phyloP scores from a whole-genome alignment of 2,888 invertebrate genomes.

The Mythimna albipuncta region DNA sequence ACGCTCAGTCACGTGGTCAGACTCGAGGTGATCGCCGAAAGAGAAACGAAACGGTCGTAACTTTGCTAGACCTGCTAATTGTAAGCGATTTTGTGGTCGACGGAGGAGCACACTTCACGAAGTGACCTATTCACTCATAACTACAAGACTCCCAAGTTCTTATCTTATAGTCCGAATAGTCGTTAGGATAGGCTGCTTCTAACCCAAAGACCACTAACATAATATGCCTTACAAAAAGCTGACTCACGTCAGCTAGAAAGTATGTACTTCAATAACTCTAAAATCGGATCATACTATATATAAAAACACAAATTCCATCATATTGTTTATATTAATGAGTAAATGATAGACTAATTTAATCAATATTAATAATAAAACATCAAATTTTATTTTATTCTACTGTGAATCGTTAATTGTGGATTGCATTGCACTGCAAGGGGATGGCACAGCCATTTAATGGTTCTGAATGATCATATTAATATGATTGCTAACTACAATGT shows the following conservation, averaged over 20 bases:
- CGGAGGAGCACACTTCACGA: too few relatives aligned
- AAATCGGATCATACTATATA: neutral
- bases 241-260: neutral
- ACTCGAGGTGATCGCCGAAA: too few relatives aligned
- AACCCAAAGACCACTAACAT: neutral
- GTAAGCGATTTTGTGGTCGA: too few relatives aligned
- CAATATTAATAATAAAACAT: neutral
- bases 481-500: neutral
- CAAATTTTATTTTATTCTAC: neutral
- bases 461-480: neutral
- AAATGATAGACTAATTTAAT: neutral
- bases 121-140: too few relatives aligned
- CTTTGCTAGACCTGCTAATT: too few relatives aligned
- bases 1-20: too few relatives aligned
- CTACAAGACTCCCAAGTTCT: neutral
- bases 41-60: too few relatives aligned
- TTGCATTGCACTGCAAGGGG: conserved; percentile 10
- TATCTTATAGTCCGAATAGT: neutral
- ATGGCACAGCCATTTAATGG: conserved; percentile 1
- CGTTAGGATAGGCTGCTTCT: neutral
- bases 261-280: neutral
- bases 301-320: conserved; percentile 17
- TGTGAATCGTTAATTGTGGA: neutral
- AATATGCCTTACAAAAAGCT: neutral
- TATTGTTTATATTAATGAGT: neutral